phyloP scores from a whole-genome alignment of 2,797 vertebrate species.

The Smutsia temminckii region DNA sequence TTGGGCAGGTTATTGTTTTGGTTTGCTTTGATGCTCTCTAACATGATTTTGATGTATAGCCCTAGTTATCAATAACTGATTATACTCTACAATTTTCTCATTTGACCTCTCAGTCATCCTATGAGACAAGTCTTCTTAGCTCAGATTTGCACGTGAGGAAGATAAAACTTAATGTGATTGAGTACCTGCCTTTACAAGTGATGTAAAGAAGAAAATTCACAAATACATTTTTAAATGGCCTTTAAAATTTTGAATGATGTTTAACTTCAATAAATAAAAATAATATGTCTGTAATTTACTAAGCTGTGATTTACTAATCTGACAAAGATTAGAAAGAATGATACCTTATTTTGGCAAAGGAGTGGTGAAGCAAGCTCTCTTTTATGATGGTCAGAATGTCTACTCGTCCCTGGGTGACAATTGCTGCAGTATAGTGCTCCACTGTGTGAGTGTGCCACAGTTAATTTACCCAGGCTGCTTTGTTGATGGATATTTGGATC shows the following conservation, averaged over 20 bases:
- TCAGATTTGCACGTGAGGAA: background rate
- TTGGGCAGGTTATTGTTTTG: background rate
- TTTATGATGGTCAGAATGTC: background rate
- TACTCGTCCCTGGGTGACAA: background rate
- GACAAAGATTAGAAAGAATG: background rate
- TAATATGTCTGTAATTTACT: background rate
- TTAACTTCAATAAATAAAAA: conserved; percentile 32
- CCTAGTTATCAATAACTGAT: background rate
- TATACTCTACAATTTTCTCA: background rate
- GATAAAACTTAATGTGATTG: conserved; percentile 8
- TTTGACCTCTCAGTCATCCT: background rate
- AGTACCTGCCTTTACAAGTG: background rate
- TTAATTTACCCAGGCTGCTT: background rate
- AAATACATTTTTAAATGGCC: background rate
- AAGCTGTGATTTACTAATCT: background rate
- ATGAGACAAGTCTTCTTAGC: background rate
- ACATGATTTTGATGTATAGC: background rate
- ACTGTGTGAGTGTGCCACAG: background rate
- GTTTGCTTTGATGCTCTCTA: background rate
- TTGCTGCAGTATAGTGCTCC: background rate
- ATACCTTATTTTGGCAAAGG: background rate
- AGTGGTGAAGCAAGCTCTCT: conserved; percentile 13
- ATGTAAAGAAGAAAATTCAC: background rate
- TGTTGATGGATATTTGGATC: background rate
- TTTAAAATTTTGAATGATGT: conserved; percentile 8